Percentiles rank a stretch among this genome's conserved stretches.
Conservation (phyloP, 2,113 vertebrate genomes). For the Rhinopithecus roxellana region DNA sequence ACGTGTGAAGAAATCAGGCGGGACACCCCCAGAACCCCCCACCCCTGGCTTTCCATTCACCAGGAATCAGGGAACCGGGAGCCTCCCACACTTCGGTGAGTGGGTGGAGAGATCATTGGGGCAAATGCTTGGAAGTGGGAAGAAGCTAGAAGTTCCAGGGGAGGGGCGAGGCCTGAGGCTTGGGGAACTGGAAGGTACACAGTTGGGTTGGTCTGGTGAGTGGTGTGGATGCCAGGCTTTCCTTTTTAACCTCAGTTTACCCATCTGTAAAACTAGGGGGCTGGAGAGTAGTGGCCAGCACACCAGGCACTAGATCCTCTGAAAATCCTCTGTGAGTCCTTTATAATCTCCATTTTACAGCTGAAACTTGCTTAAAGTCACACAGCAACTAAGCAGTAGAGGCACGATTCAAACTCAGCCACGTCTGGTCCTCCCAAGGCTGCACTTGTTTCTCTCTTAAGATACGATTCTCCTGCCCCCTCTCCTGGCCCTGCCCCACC, state of each 20-base stretch:
- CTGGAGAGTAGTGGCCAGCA: background rate
- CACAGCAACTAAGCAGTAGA: background rate
- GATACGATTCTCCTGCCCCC: background rate
- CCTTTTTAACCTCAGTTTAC: background rate
- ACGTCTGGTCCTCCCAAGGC: background rate
- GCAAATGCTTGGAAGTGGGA: background rate
- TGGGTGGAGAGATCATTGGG: background rate
- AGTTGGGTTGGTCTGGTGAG: background rate
- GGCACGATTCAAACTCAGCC: background rate
- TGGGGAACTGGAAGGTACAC: background rate
- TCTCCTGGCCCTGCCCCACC: background rate
- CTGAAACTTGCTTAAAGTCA: background rate
- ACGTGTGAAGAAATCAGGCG: background rate
- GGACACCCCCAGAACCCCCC: background rate
- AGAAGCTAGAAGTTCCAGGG: background rate
- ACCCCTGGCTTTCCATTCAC: background rate
- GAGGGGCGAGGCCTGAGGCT: background rate
- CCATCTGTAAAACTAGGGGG: background rate
- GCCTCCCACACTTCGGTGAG: background rate
- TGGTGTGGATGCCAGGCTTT: background rate
- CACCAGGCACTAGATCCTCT: background rate
- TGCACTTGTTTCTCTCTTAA: background rate
- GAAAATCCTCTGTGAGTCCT: background rate
- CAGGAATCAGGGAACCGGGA: background rate
- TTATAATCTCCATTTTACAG: background rate